Percentiles rank a stretch among this genome's conserved stretches.
Conservation (phyloP, 2,113 vertebrate genomes). For the Anhinga anhinga region DNA sequence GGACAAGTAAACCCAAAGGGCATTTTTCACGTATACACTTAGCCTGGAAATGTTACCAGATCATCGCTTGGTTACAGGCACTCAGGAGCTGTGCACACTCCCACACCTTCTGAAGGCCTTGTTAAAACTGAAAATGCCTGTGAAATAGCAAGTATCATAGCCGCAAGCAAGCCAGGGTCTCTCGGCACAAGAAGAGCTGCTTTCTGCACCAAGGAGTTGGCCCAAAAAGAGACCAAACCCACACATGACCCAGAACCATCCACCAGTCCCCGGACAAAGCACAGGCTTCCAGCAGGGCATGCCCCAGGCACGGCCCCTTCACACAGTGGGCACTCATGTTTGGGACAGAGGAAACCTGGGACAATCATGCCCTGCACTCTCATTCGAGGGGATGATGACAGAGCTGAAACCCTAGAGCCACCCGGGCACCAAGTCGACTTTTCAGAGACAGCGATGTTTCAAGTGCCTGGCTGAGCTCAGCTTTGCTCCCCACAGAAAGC, state of each 20-base stretch:
- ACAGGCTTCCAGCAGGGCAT: not conserved
- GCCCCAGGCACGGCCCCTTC: not conserved
- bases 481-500: not conserved
- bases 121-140: not conserved
- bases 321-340: not conserved
- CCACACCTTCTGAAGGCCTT: not conserved
- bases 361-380: not conserved
- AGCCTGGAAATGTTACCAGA: not conserved
- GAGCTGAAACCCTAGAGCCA: not conserved
- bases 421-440: not conserved
- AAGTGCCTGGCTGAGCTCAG: not conserved
- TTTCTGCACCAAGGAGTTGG: not conserved
- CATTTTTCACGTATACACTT: not conserved
- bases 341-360: not conserved
- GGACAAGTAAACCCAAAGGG: not conserved
- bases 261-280: not conserved
- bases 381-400: not conserved
- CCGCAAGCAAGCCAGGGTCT: not conserved
- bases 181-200: not conserved
- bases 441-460: not conserved
- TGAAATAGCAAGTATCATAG: not conserved
- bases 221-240: not conserved
- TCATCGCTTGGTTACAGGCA: accelerated
- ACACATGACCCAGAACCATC: not conserved
- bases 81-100: not conserved